A percentile compares a stretch with the other conserved stretches of the same genome.
Evolutionary conservation across 1,140 invertebrate species (phyloP).

Genomic region (Pollicipes pollicipes): DNA sequence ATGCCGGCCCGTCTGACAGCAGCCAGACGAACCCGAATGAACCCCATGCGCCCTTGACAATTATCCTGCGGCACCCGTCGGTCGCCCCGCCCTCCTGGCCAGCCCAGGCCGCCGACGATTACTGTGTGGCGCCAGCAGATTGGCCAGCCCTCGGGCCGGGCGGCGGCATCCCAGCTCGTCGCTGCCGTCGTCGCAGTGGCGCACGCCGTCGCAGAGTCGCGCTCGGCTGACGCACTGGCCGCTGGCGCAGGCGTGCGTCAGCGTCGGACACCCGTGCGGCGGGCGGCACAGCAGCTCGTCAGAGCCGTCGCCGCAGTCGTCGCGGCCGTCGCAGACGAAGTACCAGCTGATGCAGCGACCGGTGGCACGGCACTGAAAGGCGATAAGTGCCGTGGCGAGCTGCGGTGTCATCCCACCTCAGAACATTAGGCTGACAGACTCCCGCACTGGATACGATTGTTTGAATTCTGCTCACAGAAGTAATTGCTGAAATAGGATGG

Average conservation of each 20-base stretch:
- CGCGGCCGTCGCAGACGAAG: constrained; percentile 25
- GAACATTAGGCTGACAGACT: too few species aligned
- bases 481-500: too few species aligned
- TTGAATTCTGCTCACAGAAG: too few species aligned
- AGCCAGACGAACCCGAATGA: too few species aligned
- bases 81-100: too few species aligned
- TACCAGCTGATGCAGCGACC: constrained; percentile 28
- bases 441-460: too few species aligned
- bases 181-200: constrained; percentile 57
- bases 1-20: too few species aligned
- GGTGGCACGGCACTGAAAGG: constrained; percentile 24
- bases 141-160: neutral
- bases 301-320: constrained; percentile 24
- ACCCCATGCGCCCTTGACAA: too few species aligned
- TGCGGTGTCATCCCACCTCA: too few species aligned
- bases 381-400: neutral
- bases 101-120: too few species aligned
- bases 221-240: constrained; percentile 53
- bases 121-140: neutral
- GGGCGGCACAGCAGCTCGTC: constrained; percentile 13
- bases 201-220: constrained; percentile 51
- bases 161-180: constrained; percentile 54
- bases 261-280: constrained; percentile 31
- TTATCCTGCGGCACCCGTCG: too few species aligned
- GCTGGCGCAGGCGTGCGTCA: constrained; percentile 44